Evolutionary conservation across 2,888 invertebrate genomes (phyloP), one percentile per base, ranked within the genome.

Genomic region (Mallateleia sp.): DNA sequence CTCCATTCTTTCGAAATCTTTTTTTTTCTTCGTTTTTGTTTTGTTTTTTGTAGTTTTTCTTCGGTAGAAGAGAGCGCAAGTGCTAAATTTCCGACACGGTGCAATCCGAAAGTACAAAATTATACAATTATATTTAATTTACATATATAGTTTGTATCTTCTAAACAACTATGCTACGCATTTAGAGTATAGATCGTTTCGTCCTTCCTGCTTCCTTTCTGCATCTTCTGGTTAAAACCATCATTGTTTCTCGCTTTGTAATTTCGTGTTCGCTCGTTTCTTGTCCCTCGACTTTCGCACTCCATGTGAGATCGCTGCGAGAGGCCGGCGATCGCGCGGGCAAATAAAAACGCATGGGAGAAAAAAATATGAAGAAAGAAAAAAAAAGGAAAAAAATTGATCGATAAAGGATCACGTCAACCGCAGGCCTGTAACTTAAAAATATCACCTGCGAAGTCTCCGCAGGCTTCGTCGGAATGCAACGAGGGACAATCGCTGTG

Each of bases 391-490:
- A n/a, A n/a, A n/a, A n/a, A n/a, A n/a, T n/a, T n/a, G n/a, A n/a
- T n/a, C n/a, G n/a, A n/a, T n/a, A n/a, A n/a, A 60, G 32, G 14
- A 32, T 47, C 38, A 38, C 58, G 86, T 67, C 80, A 86, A 88
- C 81, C 85, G 90, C 91, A 88, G 88, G 67, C 83, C 87, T 89
- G 80, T 89, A 90, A 91, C 91, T 91, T 91, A 92, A 91, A 90
- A 91, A 91, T 92, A 92, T 90, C 89, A 90, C 92, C 92, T 89
- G 90, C 92, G 93, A 93, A 92, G 84, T 93, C 91, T 93, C 93
- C 93, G 91, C 91, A 88, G 92, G 92, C 90, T 89, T 89, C 85
- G 89, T 89, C 89, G 91, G 90, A 92, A 90, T 92, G 89, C 91
- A 91, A 92, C 91, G 91, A 93, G 92, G 92, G 91, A 92, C 89